Evolutionary conservation across 2,888 invertebrate species (phyloP), one percentile per base, ranked within the genome.

Genomic region (Caenorhabditis imperialis): DNA sequence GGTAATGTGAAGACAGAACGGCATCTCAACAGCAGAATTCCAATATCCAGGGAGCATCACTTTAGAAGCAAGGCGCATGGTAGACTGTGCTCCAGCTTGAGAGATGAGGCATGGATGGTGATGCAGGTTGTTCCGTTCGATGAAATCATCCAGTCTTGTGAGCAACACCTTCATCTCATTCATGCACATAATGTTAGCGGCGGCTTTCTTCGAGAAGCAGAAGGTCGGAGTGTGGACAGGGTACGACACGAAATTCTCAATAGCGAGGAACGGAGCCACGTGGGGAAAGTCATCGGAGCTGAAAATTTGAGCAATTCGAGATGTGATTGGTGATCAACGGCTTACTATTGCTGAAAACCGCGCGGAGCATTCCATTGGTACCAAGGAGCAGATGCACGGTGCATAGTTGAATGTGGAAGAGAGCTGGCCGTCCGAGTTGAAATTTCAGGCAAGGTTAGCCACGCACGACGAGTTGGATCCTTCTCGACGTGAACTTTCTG

Each of bases 61-160:
- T 27, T 69, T 60, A 3, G 67, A 62, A 12, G 71, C 70, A 7
- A 77, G 50, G 10, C 77, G 47, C 63, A 73, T 60, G 18, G 77
- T 71, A 14, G 77, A 55, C n/a, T 73, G 73, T 5, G 77, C 53
- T 20, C 77, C 73, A 3, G 73, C 77, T 50, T 77, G 77, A 0
- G 72, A 55, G 37, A 77, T 73, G 7, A 77, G 38, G 30, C 70
- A 73, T 0, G 77, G 61, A 22, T 77, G 61, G 8, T 44, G 22
- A 18, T 67, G 12, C 18, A 76, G 38, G n/a, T 62, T 44, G 38
- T 76, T 72, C 0, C 48, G n/a, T 18, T 57, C 6, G 16, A 73
- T 73, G 3, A 73, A 40, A 20, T n/a, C 22, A 23, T 75, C 75
- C 6, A 75, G 30, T n/a, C 70, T 42, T 2, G 16, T 12, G 1